phyloP scores from a whole-genome alignment of 2,888 invertebrate genomes.

The Cremastinae sp. region DNA sequence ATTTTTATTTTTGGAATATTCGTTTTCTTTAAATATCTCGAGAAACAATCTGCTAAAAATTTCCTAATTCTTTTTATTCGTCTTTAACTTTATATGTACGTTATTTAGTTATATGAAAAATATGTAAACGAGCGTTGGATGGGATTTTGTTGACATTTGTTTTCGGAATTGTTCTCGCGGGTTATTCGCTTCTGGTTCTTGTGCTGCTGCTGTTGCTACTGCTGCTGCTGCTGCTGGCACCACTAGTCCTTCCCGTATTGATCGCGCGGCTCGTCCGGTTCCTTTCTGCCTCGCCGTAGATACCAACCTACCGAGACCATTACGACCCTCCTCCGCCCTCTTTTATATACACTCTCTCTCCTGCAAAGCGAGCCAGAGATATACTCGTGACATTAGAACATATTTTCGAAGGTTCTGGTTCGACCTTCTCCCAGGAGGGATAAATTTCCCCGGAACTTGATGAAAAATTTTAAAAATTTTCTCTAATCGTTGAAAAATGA shows the following conservation, averaged over 20 bases:
- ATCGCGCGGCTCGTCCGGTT: constrained; percentile 73
- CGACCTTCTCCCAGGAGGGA: background rate
- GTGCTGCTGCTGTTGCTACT: constrained; percentile 41
- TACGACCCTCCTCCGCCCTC: constrained; percentile 71
- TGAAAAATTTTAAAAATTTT: too few relatives aligned
- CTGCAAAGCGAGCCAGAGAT: constrained; percentile 19
- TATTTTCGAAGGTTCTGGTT: constrained; percentile 25
- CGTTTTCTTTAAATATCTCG: too few relatives aligned
- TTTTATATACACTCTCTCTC: constrained; percentile 24
- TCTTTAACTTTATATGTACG: too few relatives aligned
- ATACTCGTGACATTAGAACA: constrained; percentile 22
- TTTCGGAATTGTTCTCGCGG: too few relatives aligned
- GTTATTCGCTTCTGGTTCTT: constrained; percentile 42
- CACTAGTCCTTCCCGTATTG: constrained; percentile 80
- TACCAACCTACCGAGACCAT: constrained; percentile 61
- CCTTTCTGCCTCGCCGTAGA: constrained; percentile 75
- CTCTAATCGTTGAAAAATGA: too few relatives aligned
- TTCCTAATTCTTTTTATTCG: too few relatives aligned
- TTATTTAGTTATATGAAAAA: too few relatives aligned
- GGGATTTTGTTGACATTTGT: too few relatives aligned
- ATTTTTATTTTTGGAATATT: too few relatives aligned
- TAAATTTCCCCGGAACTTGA: too few relatives aligned
- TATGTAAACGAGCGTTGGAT: too few relatives aligned
- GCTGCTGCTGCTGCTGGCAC: constrained; percentile 71
- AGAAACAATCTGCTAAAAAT: too few relatives aligned